phyloP scores from a whole-genome alignment of 2,113 vertebrate genomes.

The Mola mola region DNA sequence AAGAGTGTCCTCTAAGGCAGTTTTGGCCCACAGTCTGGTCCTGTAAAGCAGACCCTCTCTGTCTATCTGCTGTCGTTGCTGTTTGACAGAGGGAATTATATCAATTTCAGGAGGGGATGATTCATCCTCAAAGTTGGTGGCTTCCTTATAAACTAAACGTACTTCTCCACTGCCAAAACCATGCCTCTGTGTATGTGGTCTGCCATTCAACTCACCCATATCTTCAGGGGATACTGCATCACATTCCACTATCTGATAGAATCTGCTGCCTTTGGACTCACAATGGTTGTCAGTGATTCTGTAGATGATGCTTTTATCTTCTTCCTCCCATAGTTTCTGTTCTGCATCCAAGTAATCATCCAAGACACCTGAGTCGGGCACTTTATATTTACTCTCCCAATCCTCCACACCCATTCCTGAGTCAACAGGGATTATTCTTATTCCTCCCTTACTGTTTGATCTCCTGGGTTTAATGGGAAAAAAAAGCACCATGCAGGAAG shows the following conservation, averaged over 20 bases:
- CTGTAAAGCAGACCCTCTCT: conserved; percentile 87
- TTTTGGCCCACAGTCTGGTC: conserved; percentile 82
- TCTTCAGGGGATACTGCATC: conserved; percentile 74
- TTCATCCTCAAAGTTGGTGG: conserved; percentile 78
- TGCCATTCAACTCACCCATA: conserved; percentile 76
- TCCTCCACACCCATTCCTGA: conserved; percentile 87
- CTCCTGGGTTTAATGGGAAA: conserved; percentile 67
- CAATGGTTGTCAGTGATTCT: conserved; percentile 61
- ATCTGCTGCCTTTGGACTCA: conserved; percentile 74
- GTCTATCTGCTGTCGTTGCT: conserved; percentile 52
- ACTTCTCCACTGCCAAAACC: conserved; percentile 63
- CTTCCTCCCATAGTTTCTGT: conserved; percentile 85
- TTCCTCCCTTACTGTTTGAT: conserved; percentile 80
- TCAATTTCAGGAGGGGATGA: conserved; percentile 76
- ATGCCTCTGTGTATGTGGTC: conserved; percentile 73
- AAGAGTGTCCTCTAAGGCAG: conserved; percentile 69
- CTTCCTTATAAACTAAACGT: conserved; percentile 74
- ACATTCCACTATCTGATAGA: conserved; percentile 77
- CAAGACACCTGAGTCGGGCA: conserved; percentile 81
- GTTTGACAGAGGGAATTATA: conserved; percentile 75
- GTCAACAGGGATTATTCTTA: conserved; percentile 88
- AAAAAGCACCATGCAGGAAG: conserved; percentile 64
- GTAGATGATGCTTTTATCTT: conserved; percentile 79
- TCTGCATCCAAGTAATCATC: conserved; percentile 87
- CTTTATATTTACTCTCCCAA: conserved; percentile 85